phyloP scores from a whole-genome alignment of 1,140 invertebrate genomes.

The Globodera ellingtonae region DNA sequence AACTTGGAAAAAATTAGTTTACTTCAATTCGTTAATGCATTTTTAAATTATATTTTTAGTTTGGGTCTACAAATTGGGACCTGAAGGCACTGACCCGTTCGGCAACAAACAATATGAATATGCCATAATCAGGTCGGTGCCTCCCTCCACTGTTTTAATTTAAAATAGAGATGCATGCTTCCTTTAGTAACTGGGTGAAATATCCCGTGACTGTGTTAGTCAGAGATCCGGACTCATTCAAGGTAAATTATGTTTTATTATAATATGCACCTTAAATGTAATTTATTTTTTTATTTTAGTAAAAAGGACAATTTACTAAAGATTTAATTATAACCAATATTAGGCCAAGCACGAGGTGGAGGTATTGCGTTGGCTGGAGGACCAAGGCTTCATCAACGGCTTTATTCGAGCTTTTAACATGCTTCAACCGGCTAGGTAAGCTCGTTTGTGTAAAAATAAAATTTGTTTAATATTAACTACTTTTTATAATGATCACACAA shows the following conservation, averaged over 20 bases:
- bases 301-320: not conserved
- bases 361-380: slow-evolving; percentile 63
- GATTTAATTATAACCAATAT: not conserved
- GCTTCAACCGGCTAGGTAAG: slow-evolving; percentile 55
- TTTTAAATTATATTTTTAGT: slow-evolving; percentile 39
- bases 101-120: slow-evolving; percentile 65
- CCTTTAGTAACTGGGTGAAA: slow-evolving; percentile 57
- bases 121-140: slow-evolving; percentile 61
- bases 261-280: not conserved
- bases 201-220: slow-evolving; percentile 64
- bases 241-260: slow-evolving; percentile 6
- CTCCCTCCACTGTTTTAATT: slow-evolving; percentile 26
- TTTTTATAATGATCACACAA: not conserved
- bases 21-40: not conserved
- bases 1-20: slow-evolving; percentile 12
- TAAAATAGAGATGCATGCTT: not conserved
- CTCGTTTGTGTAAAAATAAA: not conserved
- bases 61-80: slow-evolving; percentile 65
- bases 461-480: not conserved
- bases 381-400: slow-evolving; percentile 64
- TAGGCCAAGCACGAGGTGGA: slow-evolving; percentile 60
- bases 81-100: slow-evolving; percentile 64
- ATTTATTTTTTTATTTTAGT: not conserved
- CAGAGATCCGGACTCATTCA: slow-evolving; percentile 64
- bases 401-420: slow-evolving; percentile 65